phyloP scores from a whole-genome alignment of 2,113 vertebrate species.

The Atherinomorus stipes region DNA sequence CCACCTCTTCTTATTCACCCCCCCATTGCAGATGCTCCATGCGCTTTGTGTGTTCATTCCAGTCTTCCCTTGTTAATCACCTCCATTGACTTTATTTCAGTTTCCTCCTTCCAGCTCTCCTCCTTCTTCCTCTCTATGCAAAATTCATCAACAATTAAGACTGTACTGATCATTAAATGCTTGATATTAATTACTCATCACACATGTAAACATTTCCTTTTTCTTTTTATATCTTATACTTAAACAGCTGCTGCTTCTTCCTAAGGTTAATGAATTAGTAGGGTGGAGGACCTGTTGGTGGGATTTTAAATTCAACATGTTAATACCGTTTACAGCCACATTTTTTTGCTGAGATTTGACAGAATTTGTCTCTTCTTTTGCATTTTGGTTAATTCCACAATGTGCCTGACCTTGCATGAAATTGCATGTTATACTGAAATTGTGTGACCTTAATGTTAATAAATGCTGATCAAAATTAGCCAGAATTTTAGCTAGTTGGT shows the following conservation, averaged over 20 bases:
- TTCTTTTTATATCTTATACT: background rate
- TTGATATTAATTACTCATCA: background rate
- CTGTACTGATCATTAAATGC: background rate
- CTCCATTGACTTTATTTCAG: constrained; percentile 18
- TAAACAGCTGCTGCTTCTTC: background rate
- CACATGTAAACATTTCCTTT: background rate
- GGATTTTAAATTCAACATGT: background rate
- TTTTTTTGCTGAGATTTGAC: background rate
- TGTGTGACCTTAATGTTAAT: background rate
- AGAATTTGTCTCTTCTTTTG: background rate
- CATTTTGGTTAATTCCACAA: background rate
- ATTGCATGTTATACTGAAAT: too few relatives aligned
- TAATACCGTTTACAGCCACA: background rate
- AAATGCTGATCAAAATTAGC: background rate
- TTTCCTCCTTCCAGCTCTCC: constrained; percentile 1
- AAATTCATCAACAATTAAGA: constrained; percentile 40
- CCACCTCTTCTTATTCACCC: too few relatives aligned
- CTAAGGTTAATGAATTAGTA: background rate
- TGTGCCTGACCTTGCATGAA: background rate
- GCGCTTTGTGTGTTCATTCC: constrained; percentile 30
- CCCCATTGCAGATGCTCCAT: constrained; percentile 24
- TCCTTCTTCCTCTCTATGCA: constrained; percentile 41
- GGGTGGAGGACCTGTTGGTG: background rate
- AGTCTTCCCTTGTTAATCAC: constrained; percentile 22
- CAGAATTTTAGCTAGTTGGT: background rate